Conservation (phyloP, 2,797 vertebrate genomes). For the Enteromius argenteus region DNA sequence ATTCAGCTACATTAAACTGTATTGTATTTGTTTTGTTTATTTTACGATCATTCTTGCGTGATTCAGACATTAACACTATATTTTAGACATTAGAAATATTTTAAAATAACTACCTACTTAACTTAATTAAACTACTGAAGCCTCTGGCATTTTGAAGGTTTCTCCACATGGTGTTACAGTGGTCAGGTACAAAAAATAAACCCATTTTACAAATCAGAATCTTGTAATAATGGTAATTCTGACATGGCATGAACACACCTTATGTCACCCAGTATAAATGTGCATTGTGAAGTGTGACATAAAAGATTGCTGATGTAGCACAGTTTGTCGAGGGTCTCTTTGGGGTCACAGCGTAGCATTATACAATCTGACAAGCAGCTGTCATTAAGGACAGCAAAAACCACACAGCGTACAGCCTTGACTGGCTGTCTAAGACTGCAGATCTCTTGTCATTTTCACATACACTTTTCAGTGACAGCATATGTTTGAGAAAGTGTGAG, state of each 20-base stretch:
- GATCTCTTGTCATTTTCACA: conserved; percentile 6
- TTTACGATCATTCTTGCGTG: neutral
- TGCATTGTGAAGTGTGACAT: neutral
- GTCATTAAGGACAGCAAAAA: neutral
- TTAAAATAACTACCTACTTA: neutral
- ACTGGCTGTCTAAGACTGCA: conserved; percentile 2
- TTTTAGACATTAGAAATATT: too few relatives aligned
- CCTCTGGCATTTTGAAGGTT: neutral
- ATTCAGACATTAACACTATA: neutral
- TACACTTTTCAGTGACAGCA: conserved; percentile 35
- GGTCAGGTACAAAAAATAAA: neutral
- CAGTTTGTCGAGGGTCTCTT: neutral
- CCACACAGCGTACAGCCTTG: neutral
- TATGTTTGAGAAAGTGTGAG: conserved; percentile 34
- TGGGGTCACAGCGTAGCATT: neutral
- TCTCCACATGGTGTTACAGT: neutral
- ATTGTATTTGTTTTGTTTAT: neutral
- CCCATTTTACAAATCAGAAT: neutral
- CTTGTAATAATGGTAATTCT: neutral
- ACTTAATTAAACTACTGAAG: neutral
- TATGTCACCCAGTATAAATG: neutral
- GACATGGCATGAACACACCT: neutral
- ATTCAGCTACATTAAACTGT: neutral
- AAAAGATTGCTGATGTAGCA: neutral
- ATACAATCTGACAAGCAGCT: neutral